Conservation (phyloP, 2,113 vertebrate genomes). For the Talpa occidentalis region DNA sequence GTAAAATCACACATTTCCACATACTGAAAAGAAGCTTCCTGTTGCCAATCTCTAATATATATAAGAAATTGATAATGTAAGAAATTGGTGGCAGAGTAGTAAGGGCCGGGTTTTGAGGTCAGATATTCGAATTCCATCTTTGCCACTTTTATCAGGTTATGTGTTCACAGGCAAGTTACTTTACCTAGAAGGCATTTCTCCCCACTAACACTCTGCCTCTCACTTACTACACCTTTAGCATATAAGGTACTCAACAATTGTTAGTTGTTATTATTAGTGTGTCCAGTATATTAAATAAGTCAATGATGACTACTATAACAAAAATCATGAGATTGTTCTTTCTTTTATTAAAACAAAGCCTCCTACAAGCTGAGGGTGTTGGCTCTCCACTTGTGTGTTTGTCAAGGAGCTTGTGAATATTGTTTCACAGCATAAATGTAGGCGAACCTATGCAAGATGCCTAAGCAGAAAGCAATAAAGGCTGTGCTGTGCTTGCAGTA, state of each 20-base stretch:
- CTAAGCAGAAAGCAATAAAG: not conserved
- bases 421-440: not conserved
- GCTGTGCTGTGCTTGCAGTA: not conserved
- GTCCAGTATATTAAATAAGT: not conserved
- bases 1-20: not conserved
- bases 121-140: not conserved
- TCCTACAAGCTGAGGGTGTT: not conserved
- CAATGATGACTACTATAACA: not conserved
- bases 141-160: not conserved
- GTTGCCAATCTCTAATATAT: not conserved
- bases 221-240: not conserved
- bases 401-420: not conserved
- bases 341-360: not conserved
- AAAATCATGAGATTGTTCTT: not conserved
- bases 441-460: not conserved
- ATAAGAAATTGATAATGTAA: not conserved
- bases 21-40: not conserved
- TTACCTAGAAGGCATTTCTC: not conserved
- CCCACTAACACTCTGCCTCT: not conserved
- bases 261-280: not conserved
- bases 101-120: constrained; percentile 5
- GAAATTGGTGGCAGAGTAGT: not conserved
- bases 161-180: not conserved
- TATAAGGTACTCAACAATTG: not conserved
- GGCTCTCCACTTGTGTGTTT: not conserved